Evolutionary conservation across 2,113 vertebrate species (phyloP).

Genomic region (Pipra filicauda): DNA sequence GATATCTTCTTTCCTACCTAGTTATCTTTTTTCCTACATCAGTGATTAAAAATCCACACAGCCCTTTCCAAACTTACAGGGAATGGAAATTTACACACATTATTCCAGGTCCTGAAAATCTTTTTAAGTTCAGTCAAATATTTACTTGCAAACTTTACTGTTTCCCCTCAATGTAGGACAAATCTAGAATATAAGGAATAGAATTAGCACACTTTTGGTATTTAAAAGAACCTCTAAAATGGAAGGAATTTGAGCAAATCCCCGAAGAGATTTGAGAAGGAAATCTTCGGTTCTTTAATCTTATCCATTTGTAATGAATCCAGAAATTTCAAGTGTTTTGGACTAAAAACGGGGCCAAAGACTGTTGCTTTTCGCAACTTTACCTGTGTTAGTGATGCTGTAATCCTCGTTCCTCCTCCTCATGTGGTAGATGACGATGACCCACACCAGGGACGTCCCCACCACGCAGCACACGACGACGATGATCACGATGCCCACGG

Average conservation of each 20-base stretch:
- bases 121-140: background rate
- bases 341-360: background rate
- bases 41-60: background rate
- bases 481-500: conserved; percentile 81
- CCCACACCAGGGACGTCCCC: conserved; percentile 82
- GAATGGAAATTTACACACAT: background rate
- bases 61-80: background rate
- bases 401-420: conserved; percentile 82
- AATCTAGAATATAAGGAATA: background rate
- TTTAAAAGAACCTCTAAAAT: background rate
- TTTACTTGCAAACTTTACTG: background rate
- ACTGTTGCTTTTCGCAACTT: background rate
- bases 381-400: conserved; percentile 82
- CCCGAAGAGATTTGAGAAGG: background rate
- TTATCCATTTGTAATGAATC: background rate
- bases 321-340: background rate
- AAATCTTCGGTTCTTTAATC: background rate
- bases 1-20: background rate
- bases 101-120: background rate
- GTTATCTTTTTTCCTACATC: background rate
- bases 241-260: background rate
- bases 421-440: conserved; percentile 86
- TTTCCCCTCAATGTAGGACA: background rate
- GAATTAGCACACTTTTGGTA: background rate
- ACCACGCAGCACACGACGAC: conserved; percentile 83